Percentiles rank a stretch among this genome's conserved stretches.
These are phyloP conservation scores for Plumapathes pennacea DNA, from an alignment of 92 coral and sea anemone genomes.

Conservation along the genomic window DNA sequence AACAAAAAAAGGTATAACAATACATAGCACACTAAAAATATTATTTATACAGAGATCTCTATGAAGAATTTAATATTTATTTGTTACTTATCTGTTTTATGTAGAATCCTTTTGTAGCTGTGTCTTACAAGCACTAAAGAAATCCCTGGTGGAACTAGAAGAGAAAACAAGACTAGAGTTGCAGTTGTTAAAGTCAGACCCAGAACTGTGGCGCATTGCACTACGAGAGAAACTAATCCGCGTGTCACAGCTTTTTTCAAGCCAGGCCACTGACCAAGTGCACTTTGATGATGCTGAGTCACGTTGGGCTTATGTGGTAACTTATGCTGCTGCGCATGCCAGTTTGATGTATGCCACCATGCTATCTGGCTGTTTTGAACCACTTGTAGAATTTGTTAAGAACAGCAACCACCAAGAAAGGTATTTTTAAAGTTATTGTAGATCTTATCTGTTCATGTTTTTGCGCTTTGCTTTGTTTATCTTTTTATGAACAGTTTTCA, in stretches of 20 bases:
- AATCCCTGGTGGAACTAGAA: slow-evolving; percentile 78
- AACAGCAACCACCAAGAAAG: slow-evolving; percentile 45
- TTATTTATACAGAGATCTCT: too few species aligned
- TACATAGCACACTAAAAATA: too few species aligned
- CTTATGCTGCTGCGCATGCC: slow-evolving; percentile 94
- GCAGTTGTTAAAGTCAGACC: slow-evolving; percentile 72
- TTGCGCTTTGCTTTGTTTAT: neutral
- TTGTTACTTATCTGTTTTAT: neutral
- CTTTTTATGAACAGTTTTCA: neutral
- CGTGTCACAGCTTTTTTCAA: slow-evolving; percentile 88
- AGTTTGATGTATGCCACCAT: slow-evolving; percentile 85
- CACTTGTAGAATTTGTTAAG: slow-evolving; percentile 68
- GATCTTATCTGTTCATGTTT: neutral
- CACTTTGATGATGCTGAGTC: slow-evolving; percentile 89
- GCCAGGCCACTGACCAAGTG: slow-evolving; percentile 93
- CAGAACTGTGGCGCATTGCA: slow-evolving; percentile 75
- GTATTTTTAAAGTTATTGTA: slow-evolving; percentile 24
- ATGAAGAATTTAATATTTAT: too few species aligned
- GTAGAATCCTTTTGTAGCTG: slow-evolving; percentile 75
- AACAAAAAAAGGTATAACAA: too few species aligned
- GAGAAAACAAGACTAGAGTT: slow-evolving; percentile 93
- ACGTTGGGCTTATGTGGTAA: slow-evolving; percentile 92
- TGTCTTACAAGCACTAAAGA: slow-evolving; percentile 79
- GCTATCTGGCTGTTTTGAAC: slow-evolving; percentile 80
- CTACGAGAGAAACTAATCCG: slow-evolving; percentile 84